phyloP scores from a whole-genome alignment of 1,140 invertebrate species.

The Bicyclus anynana region DNA sequence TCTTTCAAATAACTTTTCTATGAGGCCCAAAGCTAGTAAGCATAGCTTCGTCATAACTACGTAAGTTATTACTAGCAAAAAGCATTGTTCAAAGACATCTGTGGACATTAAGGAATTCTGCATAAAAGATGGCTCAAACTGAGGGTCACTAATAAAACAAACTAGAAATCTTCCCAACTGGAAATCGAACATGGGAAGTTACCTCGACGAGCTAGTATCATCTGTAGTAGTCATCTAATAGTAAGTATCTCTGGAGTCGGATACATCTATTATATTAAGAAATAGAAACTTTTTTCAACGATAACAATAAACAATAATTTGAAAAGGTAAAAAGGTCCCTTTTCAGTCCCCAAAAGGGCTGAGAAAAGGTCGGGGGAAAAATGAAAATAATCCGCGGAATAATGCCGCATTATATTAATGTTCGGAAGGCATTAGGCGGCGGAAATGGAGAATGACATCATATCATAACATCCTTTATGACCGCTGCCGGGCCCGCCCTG shows the following conservation, averaged over 20 bases:
- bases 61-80: no score
- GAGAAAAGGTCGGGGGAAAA: conserved; percentile 26
- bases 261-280: neutral
- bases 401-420: conserved; percentile 42
- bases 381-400: conserved; percentile 41
- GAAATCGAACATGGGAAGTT: no score
- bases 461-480: conserved; percentile 73
- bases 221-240: no score
- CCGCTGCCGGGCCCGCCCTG: conserved; percentile 50
- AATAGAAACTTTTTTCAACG: neutral
- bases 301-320: conserved; percentile 4
- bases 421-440: conserved; percentile 58
- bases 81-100: no score
- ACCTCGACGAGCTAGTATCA: no score
- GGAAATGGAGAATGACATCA: conserved; percentile 70
- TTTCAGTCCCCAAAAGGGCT: conserved; percentile 1
- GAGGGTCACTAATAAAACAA: no score
- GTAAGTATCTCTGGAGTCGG: neutral
- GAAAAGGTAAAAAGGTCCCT: conserved; percentile 4
- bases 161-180: no score
- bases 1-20: no score
- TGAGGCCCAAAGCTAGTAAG: no score
- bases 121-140: no score
- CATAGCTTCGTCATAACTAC: no score
- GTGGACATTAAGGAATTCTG: no score